These are phyloP conservation scores for Cirrhinus molitorella DNA, from an alignment of 2,797 vertebrate species.

Conservation along the genomic window DNA sequence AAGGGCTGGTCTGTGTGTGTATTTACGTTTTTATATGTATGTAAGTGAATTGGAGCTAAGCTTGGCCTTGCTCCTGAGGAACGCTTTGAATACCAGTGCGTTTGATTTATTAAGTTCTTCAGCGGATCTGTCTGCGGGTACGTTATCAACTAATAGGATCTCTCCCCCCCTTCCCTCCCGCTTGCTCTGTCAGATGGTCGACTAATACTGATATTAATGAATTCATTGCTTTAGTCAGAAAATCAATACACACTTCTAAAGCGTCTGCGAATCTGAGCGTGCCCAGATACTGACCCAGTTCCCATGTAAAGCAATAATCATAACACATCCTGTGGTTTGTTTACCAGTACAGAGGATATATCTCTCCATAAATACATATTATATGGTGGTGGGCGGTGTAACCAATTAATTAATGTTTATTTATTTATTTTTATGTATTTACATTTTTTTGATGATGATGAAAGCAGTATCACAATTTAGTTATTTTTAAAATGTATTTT, in stretches of 20 bases:
- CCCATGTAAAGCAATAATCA: conserved; percentile 74
- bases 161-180: conserved; percentile 60
- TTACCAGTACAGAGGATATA: conserved; percentile 51
- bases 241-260: conserved; percentile 82
- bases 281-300: conserved; percentile 82
- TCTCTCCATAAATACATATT: conserved; percentile 12
- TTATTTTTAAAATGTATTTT: background rate
- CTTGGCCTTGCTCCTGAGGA: conserved; percentile 52
- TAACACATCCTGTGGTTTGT: conserved; percentile 71
- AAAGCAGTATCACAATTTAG: background rate
- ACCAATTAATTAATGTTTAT: background rate
- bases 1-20: conserved; percentile 61
- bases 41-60: conserved; percentile 50
- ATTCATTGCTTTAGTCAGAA: conserved; percentile 86
- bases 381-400: background rate
- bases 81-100: conserved; percentile 19
- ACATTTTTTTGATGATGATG: background rate
- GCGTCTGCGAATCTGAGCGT: conserved; percentile 61
- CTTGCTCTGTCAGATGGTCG: conserved; percentile 82
- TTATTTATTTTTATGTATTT: background rate
- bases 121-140: conserved; percentile 25
- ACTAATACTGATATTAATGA: conserved; percentile 85
- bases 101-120: conserved; percentile 46
- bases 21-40: too few species aligned
- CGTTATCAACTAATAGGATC: conserved; percentile 54